Percentiles rank a stretch among this genome's conserved stretches.
Evolutionary conservation across 2,797 vertebrate species (phyloP).

Genomic region (Martes flavigula): DNA sequence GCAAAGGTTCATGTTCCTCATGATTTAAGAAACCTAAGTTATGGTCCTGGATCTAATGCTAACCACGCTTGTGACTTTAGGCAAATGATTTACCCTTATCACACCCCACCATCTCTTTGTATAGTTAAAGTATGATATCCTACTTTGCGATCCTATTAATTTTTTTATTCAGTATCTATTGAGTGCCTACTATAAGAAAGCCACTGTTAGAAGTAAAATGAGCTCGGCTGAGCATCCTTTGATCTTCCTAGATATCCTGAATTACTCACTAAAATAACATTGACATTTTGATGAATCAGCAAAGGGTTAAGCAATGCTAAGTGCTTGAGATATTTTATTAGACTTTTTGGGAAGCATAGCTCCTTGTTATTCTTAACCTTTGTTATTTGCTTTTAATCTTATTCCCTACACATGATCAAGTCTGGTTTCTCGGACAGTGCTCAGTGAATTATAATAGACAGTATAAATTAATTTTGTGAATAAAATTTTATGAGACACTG

Average conservation of each 20-base stretch:
- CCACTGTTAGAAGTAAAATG: not conserved
- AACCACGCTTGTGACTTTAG: not conserved
- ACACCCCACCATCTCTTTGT: not conserved
- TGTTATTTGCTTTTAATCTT: slow-evolving; percentile 46
- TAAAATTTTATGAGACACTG: slow-evolving; percentile 77
- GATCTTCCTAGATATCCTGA: not conserved
- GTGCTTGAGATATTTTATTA: not conserved
- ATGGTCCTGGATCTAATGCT: not conserved
- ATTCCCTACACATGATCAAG: slow-evolving; percentile 42
- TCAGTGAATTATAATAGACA: slow-evolving; percentile 69
- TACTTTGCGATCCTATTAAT: not conserved
- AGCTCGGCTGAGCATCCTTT: not conserved
- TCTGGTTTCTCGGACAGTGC: slow-evolving; percentile 39
- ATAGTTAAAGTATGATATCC: not conserved
- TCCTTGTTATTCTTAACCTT: slow-evolving; percentile 42
- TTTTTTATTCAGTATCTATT: not conserved
- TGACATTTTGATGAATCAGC: not conserved
- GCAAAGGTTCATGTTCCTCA: not conserved
- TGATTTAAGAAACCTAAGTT: not conserved
- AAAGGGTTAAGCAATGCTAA: slow-evolving; percentile 45
- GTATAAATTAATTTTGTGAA: slow-evolving; percentile 75
- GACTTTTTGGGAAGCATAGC: not conserved
- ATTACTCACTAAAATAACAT: not conserved
- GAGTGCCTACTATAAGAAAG: not conserved
- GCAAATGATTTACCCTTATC: not conserved